Evolutionary conservation across 2,888 invertebrate genomes (phyloP).

Genomic region (Nysson spinosus): DNA sequence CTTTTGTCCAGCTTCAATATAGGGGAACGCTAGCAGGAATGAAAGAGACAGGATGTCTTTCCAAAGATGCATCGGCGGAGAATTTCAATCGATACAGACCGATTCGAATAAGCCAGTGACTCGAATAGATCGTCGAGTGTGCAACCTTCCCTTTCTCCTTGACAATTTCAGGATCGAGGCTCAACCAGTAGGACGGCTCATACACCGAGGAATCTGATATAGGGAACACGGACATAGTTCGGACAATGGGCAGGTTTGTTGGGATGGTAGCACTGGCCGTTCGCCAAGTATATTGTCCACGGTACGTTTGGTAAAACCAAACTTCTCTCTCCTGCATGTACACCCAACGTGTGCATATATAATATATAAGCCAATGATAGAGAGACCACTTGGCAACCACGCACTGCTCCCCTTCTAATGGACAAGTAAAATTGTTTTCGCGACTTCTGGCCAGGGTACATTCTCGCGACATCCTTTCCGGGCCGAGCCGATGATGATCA

Average conservation of each 20-base stretch:
- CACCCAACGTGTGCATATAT: conserved; percentile 53
- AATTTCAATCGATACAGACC: conserved; percentile 35
- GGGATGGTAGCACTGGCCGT: conserved; percentile 65
- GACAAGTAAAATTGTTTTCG: conserved; percentile 58
- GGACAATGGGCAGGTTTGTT: conserved; percentile 71
- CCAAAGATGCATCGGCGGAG: conserved; percentile 19
- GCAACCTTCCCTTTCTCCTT: conserved; percentile 10
- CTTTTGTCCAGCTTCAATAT: conserved; percentile 36
- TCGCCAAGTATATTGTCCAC: conserved; percentile 71
- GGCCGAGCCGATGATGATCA: conserved; percentile 7
- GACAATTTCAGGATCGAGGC: conserved; percentile 48
- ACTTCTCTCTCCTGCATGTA: conserved; percentile 52
- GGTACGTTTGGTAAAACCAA: conserved; percentile 62
- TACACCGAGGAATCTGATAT: conserved; percentile 45
- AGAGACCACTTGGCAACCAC: conserved; percentile 61
- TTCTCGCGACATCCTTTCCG: conserved; percentile 28
- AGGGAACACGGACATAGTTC: conserved; percentile 48
- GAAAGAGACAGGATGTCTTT: conserved; percentile 26
- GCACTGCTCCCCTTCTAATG: conserved; percentile 43
- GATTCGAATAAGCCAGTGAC: conserved; percentile 32
- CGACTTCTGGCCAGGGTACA: conserved; percentile 26
- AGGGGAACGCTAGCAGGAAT: conserved; percentile 25
- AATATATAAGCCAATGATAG: conserved; percentile 58
- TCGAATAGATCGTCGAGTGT: conserved; percentile 36
- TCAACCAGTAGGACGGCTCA: conserved; percentile 35